phyloP scores from a whole-genome alignment of 2,888 invertebrate genomes.

The Iphiclides podalirius region DNA sequence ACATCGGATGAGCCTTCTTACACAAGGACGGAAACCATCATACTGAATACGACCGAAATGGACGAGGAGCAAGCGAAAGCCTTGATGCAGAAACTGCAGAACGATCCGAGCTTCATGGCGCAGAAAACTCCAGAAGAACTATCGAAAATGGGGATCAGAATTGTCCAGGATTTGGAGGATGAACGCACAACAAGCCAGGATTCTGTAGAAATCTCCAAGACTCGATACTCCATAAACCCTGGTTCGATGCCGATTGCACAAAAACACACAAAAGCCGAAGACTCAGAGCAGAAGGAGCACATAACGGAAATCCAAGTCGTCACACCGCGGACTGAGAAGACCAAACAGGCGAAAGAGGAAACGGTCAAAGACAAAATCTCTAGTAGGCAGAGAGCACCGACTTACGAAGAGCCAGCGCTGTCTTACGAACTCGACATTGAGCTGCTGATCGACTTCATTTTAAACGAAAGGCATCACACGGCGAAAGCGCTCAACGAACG shows the following conservation, averaged over 20 bases:
- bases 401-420: slow-evolving; percentile 55
- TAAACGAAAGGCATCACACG: slow-evolving; percentile 67
- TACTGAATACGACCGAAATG: slow-evolving; percentile 74
- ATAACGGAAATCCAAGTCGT: slow-evolving; percentile 88
- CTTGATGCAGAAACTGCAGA: slow-evolving; percentile 68
- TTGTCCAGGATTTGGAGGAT: slow-evolving; percentile 67
- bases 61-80: slow-evolving; percentile 68
- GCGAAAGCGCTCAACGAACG: slow-evolving; percentile 59
- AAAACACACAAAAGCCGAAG: slow-evolving; percentile 51
- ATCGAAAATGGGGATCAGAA: slow-evolving; percentile 63
- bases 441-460: slow-evolving; percentile 70
- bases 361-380: slow-evolving; percentile 62
- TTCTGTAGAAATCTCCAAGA: slow-evolving; percentile 62
- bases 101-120: slow-evolving; percentile 71
- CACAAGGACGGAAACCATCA: slow-evolving; percentile 75
- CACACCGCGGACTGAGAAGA: slow-evolving; percentile 70
- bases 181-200: slow-evolving; percentile 51
- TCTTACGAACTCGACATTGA: slow-evolving; percentile 70
- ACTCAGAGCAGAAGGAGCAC: slow-evolving; percentile 62
- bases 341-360: slow-evolving; percentile 46
- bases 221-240: slow-evolving; percentile 67
- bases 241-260: slow-evolving; percentile 61
- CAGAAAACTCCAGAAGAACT: slow-evolving; percentile 68
- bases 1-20: slow-evolving; percentile 68
- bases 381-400: slow-evolving; percentile 62